These are phyloP conservation scores for Heteromormyrus szaboi DNA, from an alignment of 2,797 vertebrate species.

Conservation along the genomic window DNA sequence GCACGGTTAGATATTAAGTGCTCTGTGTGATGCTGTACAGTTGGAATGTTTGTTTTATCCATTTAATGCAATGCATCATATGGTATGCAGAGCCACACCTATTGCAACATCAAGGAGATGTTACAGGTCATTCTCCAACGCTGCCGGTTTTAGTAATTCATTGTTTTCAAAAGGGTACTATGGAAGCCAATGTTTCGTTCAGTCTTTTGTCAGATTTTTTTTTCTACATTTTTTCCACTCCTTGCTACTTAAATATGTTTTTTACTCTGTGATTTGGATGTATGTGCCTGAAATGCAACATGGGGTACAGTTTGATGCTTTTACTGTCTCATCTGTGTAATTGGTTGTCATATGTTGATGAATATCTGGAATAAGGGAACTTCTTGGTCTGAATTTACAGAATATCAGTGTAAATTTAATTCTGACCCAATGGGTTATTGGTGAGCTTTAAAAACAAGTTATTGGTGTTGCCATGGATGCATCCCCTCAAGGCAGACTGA, in stretches of 20 bases:
- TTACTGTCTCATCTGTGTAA: background rate
- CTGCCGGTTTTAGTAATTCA: background rate
- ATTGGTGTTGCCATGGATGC: conserved; percentile 59
- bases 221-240: background rate
- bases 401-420: conserved; percentile 32
- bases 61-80: background rate
- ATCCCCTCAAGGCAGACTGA: conserved; percentile 43
- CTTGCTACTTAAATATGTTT: background rate
- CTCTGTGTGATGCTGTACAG: background rate
- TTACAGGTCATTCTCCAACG: background rate
- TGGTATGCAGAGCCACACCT: conserved; percentile 4
- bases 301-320: background rate
- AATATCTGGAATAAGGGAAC: background rate
- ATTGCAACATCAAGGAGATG: background rate
- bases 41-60: background rate
- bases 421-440: conserved; percentile 43
- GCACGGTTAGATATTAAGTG: background rate
- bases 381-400: background rate
- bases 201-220: background rate
- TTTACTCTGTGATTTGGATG: background rate
- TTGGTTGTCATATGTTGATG: background rate
- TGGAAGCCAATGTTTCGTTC: background rate
- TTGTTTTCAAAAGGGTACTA: background rate
- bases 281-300: background rate
- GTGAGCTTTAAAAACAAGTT: conserved; percentile 43